These are phyloP conservation scores for Avahi laniger DNA, from an alignment of 2,797 vertebrate species.

Conservation along the genomic window DNA sequence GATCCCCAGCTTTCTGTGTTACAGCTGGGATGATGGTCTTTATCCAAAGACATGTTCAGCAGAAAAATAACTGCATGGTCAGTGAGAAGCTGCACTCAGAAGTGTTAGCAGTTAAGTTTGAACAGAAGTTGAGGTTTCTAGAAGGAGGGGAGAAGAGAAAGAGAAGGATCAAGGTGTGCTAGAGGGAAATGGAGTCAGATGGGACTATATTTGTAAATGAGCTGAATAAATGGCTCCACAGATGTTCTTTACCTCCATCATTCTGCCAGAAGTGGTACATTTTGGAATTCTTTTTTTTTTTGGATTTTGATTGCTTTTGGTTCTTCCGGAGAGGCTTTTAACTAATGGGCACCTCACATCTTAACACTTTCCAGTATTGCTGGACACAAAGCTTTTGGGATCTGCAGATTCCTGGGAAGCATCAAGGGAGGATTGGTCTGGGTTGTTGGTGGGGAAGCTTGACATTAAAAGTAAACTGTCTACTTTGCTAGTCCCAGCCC, in stretches of 20 bases:
- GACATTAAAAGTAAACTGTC: not conserved
- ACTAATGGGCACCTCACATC: not conserved
- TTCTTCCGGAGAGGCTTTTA: slow-evolving; percentile 6
- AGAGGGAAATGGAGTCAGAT: not conserved
- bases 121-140: not conserved
- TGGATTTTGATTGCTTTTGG: not conserved
- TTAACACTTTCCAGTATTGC: not conserved
- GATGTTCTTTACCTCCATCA: not conserved
- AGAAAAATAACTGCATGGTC: not conserved
- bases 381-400: not conserved
- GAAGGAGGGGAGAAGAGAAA: not conserved
- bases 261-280: not conserved
- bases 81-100: not conserved
- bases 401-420: not conserved
- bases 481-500: not conserved
- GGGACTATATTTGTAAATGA: not conserved
- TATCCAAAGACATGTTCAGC: not conserved
- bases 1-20: not conserved
- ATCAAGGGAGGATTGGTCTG: not conserved
- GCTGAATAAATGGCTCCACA: not conserved
- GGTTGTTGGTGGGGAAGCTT: not conserved
- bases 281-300: not conserved
- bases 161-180: not conserved
- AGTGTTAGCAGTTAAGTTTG: not conserved
- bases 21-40: not conserved